A percentile compares a stretch with the other conserved stretches of the same genome.
Evolutionary conservation across 1,140 invertebrate species (phyloP).

Genomic region (Bursaphelenchus mucronatus): DNA sequence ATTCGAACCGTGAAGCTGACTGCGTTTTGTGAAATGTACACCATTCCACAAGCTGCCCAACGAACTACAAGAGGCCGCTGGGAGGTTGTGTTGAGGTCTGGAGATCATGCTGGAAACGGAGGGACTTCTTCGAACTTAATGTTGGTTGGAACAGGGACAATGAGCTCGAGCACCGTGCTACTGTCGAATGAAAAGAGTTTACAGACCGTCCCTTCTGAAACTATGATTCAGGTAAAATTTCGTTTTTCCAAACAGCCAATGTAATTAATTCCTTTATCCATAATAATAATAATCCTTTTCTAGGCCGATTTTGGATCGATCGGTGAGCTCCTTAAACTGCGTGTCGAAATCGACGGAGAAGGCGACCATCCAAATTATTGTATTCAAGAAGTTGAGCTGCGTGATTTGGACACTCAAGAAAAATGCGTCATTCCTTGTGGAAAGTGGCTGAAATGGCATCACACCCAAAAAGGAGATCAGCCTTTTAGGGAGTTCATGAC

Average conservation of each 20-base stretch:
- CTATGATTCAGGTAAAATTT: conserved; percentile 35
- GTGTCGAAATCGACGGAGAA: conserved; percentile 38
- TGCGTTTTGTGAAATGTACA: conserved; percentile 37
- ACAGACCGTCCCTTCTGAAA: conserved; percentile 36
- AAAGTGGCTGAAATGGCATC: conserved; percentile 44
- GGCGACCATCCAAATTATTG: conserved; percentile 42
- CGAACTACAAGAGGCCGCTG: conserved; percentile 32
- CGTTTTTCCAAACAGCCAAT: neutral
- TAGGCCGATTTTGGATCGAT: conserved; percentile 42
- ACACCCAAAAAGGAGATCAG: conserved; percentile 39
- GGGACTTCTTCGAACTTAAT: conserved; percentile 46
- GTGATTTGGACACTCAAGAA: conserved; percentile 46
- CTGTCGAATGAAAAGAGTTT: conserved; percentile 32
- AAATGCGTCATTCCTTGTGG: conserved; percentile 41
- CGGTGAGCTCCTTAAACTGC: conserved; percentile 44
- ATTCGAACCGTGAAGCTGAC: conserved; percentile 34
- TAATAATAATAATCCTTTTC: conserved; percentile 6
- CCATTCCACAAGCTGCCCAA: conserved; percentile 31
- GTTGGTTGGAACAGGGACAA: conserved; percentile 43
- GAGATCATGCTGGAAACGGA: conserved; percentile 23
- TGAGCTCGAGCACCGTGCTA: neutral
- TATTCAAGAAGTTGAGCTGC: conserved; percentile 29
- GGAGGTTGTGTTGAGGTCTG: conserved; percentile 32
- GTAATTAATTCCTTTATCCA: neutral
- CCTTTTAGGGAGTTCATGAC: conserved; percentile 42